Percentiles rank a stretch among this genome's conserved stretches.
Conservation (phyloP, 2,797 vertebrate species). For the Lateolabrax maculatus region DNA sequence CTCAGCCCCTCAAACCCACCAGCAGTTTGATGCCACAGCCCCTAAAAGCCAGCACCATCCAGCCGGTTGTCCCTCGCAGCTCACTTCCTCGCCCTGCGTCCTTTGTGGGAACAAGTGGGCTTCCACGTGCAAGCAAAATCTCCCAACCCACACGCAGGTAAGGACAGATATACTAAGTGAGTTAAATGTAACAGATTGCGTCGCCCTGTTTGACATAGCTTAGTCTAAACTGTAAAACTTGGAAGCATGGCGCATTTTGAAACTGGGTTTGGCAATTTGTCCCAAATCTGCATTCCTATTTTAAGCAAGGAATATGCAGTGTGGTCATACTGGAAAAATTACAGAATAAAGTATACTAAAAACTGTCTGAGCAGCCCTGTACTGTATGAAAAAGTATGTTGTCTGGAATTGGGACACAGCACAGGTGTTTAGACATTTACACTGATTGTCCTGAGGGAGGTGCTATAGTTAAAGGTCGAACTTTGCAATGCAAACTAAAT, state of each 20-base stretch:
- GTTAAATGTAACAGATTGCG: not conserved
- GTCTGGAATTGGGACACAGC: not conserved
- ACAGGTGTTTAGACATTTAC: not conserved
- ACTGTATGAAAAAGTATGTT: no score
- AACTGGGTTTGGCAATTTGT: not conserved
- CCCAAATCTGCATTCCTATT: not conserved
- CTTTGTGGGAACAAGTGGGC: slow-evolving; percentile 88
- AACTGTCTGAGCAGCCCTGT: no score
- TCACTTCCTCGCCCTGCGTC: slow-evolving; percentile 94
- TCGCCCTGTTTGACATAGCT: not conserved
- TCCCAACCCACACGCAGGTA: slow-evolving; percentile 76
- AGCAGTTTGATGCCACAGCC: slow-evolving; percentile 88
- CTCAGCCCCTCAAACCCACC: slow-evolving; percentile 90
- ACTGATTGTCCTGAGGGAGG: not conserved
- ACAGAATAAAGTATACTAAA: not conserved
- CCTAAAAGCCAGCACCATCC: slow-evolving; percentile 84
- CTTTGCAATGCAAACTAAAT: not conserved
- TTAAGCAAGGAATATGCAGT: not conserved
- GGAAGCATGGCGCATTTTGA: not conserved
- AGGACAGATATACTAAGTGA: not conserved
- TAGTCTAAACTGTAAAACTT: not conserved
- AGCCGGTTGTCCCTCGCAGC: slow-evolving; percentile 83
- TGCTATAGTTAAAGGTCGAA: not conserved
- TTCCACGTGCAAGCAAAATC: slow-evolving; percentile 88
- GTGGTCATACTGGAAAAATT: not conserved